Conservation (phyloP, 1,140 invertebrate genomes). For the Hyposmocoma kahamanoa region DNA sequence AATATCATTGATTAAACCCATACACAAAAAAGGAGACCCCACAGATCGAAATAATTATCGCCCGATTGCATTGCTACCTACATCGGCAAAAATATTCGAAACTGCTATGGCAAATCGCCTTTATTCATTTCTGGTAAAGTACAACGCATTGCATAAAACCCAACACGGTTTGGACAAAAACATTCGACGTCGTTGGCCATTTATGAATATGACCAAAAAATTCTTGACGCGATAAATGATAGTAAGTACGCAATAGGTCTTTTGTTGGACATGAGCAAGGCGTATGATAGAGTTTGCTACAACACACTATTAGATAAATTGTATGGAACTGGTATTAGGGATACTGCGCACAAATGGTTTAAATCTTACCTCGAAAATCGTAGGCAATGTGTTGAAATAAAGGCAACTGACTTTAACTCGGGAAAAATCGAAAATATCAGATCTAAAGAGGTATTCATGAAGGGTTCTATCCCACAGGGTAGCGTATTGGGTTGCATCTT, state of each 20-base stretch:
- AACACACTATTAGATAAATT: conserved; percentile 1
- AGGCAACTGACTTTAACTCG: neutral
- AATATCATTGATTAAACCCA: neutral
- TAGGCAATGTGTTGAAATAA: neutral
- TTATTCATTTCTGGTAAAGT: neutral
- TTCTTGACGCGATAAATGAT: too few relatives aligned
- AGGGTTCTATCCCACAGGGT: neutral
- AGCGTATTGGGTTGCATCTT: neutral
- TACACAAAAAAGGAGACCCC: neutral
- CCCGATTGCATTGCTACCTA: neutral
- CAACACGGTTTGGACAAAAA: too few relatives aligned
- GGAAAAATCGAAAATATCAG: neutral
- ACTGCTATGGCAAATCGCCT: neutral
- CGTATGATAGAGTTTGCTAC: conserved; percentile 5
- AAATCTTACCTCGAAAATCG: neutral
- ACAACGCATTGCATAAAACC: too few relatives aligned
- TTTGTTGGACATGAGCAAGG: conserved; percentile 5
- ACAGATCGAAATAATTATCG: neutral
- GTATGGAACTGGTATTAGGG: neutral
- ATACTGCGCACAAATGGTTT: neutral
- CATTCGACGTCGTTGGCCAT: too few relatives aligned
- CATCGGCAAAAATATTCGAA: conserved; percentile 1
- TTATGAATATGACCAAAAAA: too few relatives aligned
- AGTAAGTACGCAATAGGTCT: too few relatives aligned
- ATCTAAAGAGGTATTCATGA: neutral